Conservation (phyloP, 2,797 vertebrate species). For the Propithecus deckenii region DNA sequence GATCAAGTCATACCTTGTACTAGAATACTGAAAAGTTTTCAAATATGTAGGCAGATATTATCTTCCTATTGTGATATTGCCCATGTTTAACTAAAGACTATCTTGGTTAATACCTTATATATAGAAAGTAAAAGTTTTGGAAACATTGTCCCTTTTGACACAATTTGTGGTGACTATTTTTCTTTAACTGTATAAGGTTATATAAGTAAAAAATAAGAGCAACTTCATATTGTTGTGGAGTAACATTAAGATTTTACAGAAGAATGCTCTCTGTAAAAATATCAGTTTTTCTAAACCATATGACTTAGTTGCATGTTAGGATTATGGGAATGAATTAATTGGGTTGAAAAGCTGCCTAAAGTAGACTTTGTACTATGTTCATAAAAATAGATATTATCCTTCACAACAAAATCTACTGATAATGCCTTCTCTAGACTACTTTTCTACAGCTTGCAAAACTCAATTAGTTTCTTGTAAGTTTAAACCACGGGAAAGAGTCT, state of each 20-base stretch:
- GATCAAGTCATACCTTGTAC: neutral
- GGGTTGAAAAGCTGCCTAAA: constrained; percentile 14
- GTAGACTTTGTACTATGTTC: neutral
- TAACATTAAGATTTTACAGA: constrained; percentile 20
- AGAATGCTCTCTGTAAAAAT: neutral
- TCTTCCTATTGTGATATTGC: neutral
- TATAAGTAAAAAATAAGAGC: neutral
- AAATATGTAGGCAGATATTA: neutral
- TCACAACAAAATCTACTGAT: constrained; percentile 8
- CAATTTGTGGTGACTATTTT: neutral
- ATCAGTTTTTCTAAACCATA: constrained; percentile 8
- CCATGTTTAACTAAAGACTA: neutral
- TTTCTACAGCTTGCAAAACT: constrained; percentile 4
- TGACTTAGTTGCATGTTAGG: neutral
- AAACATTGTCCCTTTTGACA: neutral
- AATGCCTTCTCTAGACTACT: neutral
- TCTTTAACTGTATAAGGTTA: neutral
- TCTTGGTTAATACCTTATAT: neutral
- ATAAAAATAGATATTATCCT: neutral
- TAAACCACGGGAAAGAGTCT: neutral
- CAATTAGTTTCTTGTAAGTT: neutral
- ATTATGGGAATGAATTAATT: neutral
- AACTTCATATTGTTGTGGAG: neutral
- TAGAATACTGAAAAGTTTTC: neutral
- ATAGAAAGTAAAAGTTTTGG: neutral